A percentile compares a stretch with the other conserved stretches of the same genome.
phyloP scores from a whole-genome alignment of 2,113 vertebrate species.

The Hemiprocne comata region DNA sequence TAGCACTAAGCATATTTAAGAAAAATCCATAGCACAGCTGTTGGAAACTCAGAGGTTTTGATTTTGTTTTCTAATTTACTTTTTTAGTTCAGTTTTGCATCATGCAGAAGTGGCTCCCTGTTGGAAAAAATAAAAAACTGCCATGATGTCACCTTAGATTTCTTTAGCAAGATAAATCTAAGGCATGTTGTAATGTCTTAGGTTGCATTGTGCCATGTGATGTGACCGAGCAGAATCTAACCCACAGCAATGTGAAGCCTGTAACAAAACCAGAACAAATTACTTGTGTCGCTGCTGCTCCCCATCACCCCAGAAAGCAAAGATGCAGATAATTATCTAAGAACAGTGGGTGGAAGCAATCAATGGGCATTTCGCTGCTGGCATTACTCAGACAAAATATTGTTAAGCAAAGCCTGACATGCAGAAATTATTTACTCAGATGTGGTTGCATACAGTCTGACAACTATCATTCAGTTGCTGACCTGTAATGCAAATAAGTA shows the following conservation, averaged over 20 bases:
- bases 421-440: constrained; percentile 51
- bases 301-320: neutral
- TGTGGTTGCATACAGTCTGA: constrained; percentile 36
- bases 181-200: neutral
- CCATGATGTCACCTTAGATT: neutral
- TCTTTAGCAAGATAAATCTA: neutral
- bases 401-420: neutral
- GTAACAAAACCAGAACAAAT: neutral
- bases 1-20: neutral
- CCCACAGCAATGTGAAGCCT: neutral
- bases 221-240: neutral
- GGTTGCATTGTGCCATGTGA: neutral
- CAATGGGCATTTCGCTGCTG: constrained; percentile 39
- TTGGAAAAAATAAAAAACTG: neutral
- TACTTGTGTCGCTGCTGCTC: neutral
- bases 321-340: constrained; percentile 23
- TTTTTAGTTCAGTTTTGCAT: neutral
- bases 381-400: constrained; percentile 21
- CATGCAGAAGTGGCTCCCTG: neutral
- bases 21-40: neutral
- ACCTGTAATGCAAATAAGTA: constrained; percentile 40
- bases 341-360: constrained; percentile 27
- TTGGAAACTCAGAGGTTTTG: neutral
- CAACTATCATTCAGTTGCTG: constrained; percentile 47
- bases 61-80: neutral